Evolutionary conservation across 2,797 vertebrate species (phyloP), one percentile per base, ranked within the genome.

Genomic region (Carapus acus): DNA sequence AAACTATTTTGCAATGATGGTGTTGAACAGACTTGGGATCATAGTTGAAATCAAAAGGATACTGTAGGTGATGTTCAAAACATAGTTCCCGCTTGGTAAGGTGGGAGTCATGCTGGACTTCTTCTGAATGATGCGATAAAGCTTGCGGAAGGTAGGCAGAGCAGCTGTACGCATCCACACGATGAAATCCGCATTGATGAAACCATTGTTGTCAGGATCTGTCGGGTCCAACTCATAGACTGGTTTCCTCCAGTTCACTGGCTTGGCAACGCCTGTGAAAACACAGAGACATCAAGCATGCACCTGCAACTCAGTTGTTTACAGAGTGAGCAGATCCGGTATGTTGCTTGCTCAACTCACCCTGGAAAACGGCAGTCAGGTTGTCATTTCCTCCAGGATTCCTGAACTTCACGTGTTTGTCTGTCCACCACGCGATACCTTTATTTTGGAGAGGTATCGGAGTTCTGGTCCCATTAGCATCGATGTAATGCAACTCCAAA

Each of bases 111-210:
- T 56, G 65, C 49, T 80, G 1, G 78, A 74, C 62, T 87, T 88
- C 77, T 88, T 90, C 59, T 93, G 92, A 59, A 99, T 97, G 63
- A 97, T 91, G 43, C 96, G 91, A 77, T 97, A 97, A 2, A 99
- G 91, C 73, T 99, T 99, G 76, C 96, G 91, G 73, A 99, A 99
- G 0, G 92, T 98, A 31, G 96, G 95, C 53, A 98, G 80, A 0
- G 94, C 96, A 44, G 96, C 95, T 0, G 96, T 97, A 51, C 95
- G 92, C 96, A 99, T 99, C 96, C 96, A 99, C 63, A 99, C 96
- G 1, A 99, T 99, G 72, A 99, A 97, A 80, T 99, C 95, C 67
- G 98, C 96, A 1, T 99, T 99, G 83, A 97, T 92, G 31, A 99
- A 99, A 27, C 95, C 95, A 0, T 94, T 97, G 85, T 99, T 97